A percentile compares a stretch with the other conserved stretches of the same genome.
Conservation (phyloP, 2,113 vertebrate species). For the Clupea harengus region DNA sequence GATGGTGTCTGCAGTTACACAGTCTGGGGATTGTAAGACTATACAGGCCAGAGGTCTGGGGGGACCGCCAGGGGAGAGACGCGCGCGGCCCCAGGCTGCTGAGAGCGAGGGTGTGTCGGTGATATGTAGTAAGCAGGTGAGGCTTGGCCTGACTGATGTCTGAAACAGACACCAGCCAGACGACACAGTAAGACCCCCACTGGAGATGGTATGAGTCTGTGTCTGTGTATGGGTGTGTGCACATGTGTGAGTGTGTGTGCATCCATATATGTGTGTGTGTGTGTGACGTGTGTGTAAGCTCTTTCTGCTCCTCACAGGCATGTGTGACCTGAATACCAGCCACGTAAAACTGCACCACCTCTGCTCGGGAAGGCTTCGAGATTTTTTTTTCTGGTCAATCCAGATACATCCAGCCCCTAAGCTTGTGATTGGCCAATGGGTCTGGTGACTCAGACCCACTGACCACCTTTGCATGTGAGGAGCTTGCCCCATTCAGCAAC, state of each 20-base stretch:
- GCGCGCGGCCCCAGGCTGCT: not conserved
- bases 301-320: not conserved
- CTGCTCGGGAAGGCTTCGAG: not conserved
- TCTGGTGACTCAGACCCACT: not conserved
- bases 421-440: not conserved
- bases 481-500: not conserved
- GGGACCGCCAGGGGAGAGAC: not conserved
- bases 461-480: not conserved
- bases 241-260: not conserved
- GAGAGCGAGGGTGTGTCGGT: not conserved
- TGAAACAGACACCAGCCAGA: not conserved
- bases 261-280: not conserved
- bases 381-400: not conserved
- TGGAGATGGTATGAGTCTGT: not conserved
- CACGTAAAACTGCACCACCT: constrained; percentile 17
- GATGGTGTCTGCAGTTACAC: not conserved
- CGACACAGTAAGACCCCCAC: not conserved
- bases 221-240: not conserved
- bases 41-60: not conserved
- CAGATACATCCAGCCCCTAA: not conserved
- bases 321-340: constrained; percentile 26
- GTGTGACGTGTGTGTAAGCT: not conserved
- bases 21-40: not conserved
- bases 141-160: not conserved
- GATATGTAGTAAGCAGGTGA: constrained; percentile 30